A percentile compares a stretch with the other conserved stretches of the same genome.
Evolutionary conservation across 2,888 invertebrate genomes (phyloP).

Genomic region (Halictus ligatus): DNA sequence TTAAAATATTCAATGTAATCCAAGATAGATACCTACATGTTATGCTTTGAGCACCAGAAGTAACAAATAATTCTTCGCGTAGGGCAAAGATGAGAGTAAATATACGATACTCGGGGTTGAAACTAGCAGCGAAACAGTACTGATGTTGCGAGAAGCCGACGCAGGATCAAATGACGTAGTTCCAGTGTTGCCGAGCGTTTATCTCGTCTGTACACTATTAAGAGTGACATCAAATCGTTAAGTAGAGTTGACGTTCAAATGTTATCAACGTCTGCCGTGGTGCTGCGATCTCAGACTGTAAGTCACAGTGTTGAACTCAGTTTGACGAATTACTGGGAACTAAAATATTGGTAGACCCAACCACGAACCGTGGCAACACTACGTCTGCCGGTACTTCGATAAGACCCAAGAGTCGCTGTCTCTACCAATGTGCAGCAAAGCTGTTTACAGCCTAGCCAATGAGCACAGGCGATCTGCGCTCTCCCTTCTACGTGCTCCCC

Average conservation of each 20-base stretch:
- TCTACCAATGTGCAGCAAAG: slow-evolving; percentile 23
- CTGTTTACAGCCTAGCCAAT: slow-evolving; percentile 22
- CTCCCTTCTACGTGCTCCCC: not conserved
- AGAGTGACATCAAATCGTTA: not conserved
- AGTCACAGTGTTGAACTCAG: slow-evolving; percentile 6
- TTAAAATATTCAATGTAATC: not conserved
- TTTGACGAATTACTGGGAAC: slow-evolving; percentile 34
- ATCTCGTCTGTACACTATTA: not conserved
- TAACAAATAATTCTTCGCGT: not conserved
- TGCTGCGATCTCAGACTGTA: not conserved
- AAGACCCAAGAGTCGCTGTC: slow-evolving; percentile 23
- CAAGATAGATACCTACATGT: not conserved
- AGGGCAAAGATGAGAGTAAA: too few relatives aligned
- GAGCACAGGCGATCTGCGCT: not conserved
- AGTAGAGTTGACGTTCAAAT: not conserved
- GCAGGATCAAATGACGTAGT: slow-evolving; percentile 17
- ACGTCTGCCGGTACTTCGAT: slow-evolving; percentile 13
- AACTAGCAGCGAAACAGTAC: not conserved
- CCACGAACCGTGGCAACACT: slow-evolving; percentile 23
- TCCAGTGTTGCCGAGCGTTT: slow-evolving; percentile 22
- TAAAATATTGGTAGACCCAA: slow-evolving; percentile 23
- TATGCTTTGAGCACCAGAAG: not conserved
- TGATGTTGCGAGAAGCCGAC: not conserved
- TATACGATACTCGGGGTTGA: not conserved
- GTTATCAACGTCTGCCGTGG: not conserved